Base-by-base conservation (phyloP, 1,140 invertebrate genomes). In the Caenorhabditis latens region DNA sequence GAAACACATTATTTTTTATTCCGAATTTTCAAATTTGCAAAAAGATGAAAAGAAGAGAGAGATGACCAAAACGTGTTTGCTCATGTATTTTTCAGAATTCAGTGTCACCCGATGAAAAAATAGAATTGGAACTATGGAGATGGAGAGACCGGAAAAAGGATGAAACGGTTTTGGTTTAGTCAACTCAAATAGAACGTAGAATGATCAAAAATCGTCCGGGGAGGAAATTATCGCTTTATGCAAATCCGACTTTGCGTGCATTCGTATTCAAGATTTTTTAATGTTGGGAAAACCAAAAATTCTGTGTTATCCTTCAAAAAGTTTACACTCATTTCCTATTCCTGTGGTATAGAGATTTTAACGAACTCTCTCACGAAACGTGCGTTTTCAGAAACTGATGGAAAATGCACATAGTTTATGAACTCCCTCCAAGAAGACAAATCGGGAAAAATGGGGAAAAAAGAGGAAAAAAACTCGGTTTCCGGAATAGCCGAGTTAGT, bases 361-460 rank as follows among this genome's bases (percentile, higher is more conserved):
- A n/a, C 14, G 16, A 58, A 58, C 16, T 6, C 63, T 32, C 24
- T 11, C 24, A 65, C 32, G 32, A 65, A 71, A 71, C 65, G 65
- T 71, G 65, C 65, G 16, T 71, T 71, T 71, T 5, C 43, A 16
- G 8, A 71, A 46, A 46, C n/a, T 46, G 4, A n/a, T 71, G n/a
- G 65, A 48, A 32, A 46, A 71, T 71, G 65, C 42, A 46, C 65
- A 71, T 71, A 42, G n/a, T 71, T 71, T 8, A 71, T 71, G 43
- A 43, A 46, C 40, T n/a, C 50, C 11, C 42, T 32, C 32, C 32
- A 11, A 3, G 42, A n/a, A 71, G 65, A 71, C 65, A 46, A 71
- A 71, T 19, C 46, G 40, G 40, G 65, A 71, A 71, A 71, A 46
- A 16, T 42, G 40, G 43, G 42, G 24, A 13, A 71, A 48, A 65